These are phyloP conservation scores for Ernsta delagoae DNA, from an alignment of 2,888 invertebrate genomes.

Conservation along the genomic window DNA sequence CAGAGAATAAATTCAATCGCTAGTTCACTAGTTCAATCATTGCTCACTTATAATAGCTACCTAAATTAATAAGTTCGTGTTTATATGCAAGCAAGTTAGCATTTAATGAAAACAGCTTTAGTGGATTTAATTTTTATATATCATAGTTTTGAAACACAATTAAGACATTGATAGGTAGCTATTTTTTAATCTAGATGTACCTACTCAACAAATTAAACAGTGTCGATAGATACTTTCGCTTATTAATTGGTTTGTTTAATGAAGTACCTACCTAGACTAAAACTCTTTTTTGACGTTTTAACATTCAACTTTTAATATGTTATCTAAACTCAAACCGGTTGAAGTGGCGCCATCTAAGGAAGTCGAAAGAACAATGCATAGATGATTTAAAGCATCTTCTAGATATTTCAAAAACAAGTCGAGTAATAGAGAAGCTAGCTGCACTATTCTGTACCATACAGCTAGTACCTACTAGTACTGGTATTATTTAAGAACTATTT, in stretches of 20 bases:
- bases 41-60: not conserved
- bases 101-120: not conserved
- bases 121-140: not conserved
- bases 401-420: too few relatives aligned
- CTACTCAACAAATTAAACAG: not conserved
- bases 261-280: not conserved
- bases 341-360: too few relatives aligned
- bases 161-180: not conserved
- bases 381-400: too few relatives aligned
- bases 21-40: conserved; percentile 6
- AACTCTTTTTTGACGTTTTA: too few relatives aligned
- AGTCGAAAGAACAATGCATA: too few relatives aligned
- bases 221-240: not conserved
- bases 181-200: not conserved
- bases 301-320: too few relatives aligned
- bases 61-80: not conserved
- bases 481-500: conserved; percentile 16
- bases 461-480: too few relatives aligned
- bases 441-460: not conserved
- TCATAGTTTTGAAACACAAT: not conserved
- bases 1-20: conserved; percentile 11
- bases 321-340: too few relatives aligned
- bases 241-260: not conserved
- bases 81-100: not conserved
- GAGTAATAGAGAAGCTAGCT: too few relatives aligned